These are phyloP conservation scores for Melanaphis sacchari DNA, from an alignment of 1,140 invertebrate species.

Conservation along the genomic window DNA sequence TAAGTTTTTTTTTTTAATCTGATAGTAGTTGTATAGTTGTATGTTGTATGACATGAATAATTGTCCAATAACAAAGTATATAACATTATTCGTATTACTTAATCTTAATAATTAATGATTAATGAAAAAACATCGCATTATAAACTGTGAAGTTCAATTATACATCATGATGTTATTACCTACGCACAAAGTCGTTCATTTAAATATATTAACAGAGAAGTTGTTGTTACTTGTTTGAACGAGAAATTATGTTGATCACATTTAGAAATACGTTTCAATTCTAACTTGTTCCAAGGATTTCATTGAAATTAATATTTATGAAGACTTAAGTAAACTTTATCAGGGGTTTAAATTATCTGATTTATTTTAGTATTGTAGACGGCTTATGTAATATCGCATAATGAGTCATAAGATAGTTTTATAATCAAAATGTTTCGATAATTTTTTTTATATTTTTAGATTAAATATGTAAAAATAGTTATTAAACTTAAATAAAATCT, in stretches of 20 bases:
- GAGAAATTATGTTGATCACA: constrained; percentile 36
- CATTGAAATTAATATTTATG: constrained; percentile 29
- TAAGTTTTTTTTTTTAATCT: neutral
- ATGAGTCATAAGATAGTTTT: neutral
- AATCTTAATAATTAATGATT: neutral
- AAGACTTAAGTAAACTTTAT: neutral
- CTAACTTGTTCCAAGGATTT: neutral
- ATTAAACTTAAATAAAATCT: neutral
- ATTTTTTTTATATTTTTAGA: neutral
- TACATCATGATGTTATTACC: neutral
- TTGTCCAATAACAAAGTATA: neutral
- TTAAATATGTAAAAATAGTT: neutral
- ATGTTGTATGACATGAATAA: neutral
- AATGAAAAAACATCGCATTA: neutral
- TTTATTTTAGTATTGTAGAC: neutral
- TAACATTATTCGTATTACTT: neutral
- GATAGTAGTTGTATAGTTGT: neutral
- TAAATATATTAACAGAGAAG: neutral
- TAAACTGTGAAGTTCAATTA: neutral
- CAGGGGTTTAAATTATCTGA: neutral
- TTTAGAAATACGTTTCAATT: constrained; percentile 18
- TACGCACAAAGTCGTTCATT: neutral
- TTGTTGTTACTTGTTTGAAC: neutral
- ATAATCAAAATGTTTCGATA: neutral
- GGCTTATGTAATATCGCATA: neutral